These are phyloP conservation scores for Gnathonemus longibarbis DNA, from an alignment of 2,113 vertebrate genomes.

Conservation along the genomic window DNA sequence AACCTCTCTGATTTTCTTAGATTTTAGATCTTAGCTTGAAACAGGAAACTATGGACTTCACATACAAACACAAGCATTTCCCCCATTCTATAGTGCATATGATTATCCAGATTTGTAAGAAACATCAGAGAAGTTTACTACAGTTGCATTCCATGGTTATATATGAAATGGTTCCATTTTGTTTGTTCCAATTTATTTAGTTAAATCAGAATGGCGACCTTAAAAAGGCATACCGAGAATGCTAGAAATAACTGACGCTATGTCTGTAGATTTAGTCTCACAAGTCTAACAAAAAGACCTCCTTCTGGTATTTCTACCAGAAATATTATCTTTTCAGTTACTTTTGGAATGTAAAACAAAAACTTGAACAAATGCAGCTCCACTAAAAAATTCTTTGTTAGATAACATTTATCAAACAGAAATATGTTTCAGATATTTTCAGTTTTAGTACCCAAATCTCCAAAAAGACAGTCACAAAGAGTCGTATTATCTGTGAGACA, in stretches of 20 bases:
- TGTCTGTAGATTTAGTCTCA: background rate
- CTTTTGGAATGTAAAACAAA: background rate
- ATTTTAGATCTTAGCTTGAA: background rate
- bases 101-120: background rate
- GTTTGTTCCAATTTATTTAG: background rate
- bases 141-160: background rate
- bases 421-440: background rate
- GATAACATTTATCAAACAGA: background rate
- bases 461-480: background rate
- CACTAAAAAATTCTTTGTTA: background rate
- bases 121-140: background rate
- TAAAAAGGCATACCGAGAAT: background rate
- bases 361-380: background rate
- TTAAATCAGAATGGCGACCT: background rate
- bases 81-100: background rate
- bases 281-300: background rate
- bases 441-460: background rate
- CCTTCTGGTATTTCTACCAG: background rate
- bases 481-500: background rate
- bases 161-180: background rate
- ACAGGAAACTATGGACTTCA: background rate
- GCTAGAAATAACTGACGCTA: background rate
- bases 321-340: background rate
- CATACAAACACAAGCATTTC: conserved; percentile 15
- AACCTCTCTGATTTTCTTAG: background rate